Percentiles rank a stretch among this genome's conserved stretches.
These are phyloP conservation scores for Protonemura montana DNA, from an alignment of 2,888 invertebrate genomes.

Conservation along the genomic window DNA sequence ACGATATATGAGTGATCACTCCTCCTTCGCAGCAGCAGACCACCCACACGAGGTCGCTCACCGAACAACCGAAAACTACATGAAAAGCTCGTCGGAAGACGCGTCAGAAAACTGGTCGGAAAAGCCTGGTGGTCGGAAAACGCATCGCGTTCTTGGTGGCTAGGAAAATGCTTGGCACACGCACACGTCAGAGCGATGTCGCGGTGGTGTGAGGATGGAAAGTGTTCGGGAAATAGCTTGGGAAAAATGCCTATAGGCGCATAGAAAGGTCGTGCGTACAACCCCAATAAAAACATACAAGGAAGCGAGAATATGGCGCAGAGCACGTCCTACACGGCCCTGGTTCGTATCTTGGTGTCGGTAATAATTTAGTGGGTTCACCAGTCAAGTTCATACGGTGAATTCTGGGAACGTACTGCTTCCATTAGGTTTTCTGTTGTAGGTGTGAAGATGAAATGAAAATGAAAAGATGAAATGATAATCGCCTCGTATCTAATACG, in stretches of 20 bases:
- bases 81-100: not conserved
- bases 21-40: no score
- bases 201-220: not conserved
- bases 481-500: not conserved
- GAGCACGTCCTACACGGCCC: not conserved
- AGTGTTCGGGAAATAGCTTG: not conserved
- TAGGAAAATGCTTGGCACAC: not conserved
- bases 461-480: not conserved
- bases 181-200: not conserved
- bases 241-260: not conserved
- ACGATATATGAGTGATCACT: no score
- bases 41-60: no score
- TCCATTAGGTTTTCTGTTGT: not conserved
- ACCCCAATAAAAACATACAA: not conserved
- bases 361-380: slow-evolving; percentile 4
- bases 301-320: not conserved
- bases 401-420: not conserved
- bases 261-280: not conserved
- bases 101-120: not conserved
- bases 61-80: not conserved
- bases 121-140: not conserved
- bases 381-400: not conserved
- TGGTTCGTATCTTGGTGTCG: not conserved
- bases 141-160: not conserved
- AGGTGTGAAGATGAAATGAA: not conserved